Percentiles rank a stretch among this genome's conserved stretches.
phyloP scores from a whole-genome alignment of 1,140 invertebrate genomes.

The Hycleus cichorii region DNA sequence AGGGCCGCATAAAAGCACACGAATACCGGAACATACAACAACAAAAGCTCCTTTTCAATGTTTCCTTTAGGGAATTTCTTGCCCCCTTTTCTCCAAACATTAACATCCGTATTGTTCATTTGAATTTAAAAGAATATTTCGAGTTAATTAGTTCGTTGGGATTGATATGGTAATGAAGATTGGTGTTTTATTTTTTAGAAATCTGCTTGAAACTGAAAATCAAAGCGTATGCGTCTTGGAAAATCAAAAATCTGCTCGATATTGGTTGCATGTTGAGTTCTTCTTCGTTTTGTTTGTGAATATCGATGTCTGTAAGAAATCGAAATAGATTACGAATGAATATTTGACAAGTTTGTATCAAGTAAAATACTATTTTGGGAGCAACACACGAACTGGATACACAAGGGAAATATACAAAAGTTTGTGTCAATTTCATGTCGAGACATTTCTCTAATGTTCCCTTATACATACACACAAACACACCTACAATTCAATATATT shows the following conservation, averaged over 20 bases:
- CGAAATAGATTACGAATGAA: slow-evolving; percentile 8
- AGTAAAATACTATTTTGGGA: slow-evolving; percentile 5
- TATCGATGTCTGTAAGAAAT: not conserved
- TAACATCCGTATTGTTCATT: too few species aligned
- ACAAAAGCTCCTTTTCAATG: too few species aligned
- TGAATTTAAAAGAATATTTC: too few species aligned
- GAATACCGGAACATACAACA: too few species aligned
- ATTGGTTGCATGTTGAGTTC: not conserved
- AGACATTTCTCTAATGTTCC: not conserved
- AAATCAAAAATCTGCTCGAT: slow-evolving; percentile 6
- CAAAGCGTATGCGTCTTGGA: not conserved
- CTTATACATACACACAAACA: too few species aligned
- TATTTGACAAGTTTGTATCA: slow-evolving; percentile 5
- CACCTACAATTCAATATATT: too few species aligned
- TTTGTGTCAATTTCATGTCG: slow-evolving; percentile 4
- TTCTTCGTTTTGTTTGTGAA: not conserved
- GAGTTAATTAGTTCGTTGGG: too few species aligned
- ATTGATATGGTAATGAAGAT: not conserved
- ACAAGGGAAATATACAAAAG: slow-evolving; percentile 10
- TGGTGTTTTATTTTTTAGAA: not conserved
- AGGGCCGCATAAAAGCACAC: too few species aligned
- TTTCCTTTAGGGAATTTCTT: too few species aligned
- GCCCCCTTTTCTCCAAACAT: too few species aligned
- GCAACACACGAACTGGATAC: not conserved
- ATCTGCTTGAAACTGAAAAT: too few species aligned